These are phyloP conservation scores for Orycteropus afer DNA, from an alignment of 2,113 vertebrate species.

Conservation along the genomic window DNA sequence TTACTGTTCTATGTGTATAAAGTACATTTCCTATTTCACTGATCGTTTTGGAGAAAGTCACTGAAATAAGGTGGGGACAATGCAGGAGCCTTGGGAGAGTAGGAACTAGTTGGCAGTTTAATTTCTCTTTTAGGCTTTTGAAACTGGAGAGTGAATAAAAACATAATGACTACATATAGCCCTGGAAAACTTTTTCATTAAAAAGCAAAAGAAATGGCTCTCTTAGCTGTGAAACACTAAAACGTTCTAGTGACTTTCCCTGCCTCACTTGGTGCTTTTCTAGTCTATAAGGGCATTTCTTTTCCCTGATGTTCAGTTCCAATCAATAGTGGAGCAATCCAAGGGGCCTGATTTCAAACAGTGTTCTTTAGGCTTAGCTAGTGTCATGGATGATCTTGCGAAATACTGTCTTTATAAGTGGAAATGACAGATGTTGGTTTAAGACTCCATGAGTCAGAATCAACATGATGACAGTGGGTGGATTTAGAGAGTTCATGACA, in stretches of 20 bases:
- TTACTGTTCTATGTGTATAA: neutral
- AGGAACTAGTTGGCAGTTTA: neutral
- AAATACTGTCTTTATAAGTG: neutral
- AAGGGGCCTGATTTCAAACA: neutral
- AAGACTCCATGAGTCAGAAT: no score
- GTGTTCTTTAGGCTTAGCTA: neutral
- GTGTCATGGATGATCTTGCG: neutral
- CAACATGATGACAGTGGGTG: no score
- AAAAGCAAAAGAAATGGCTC: neutral
- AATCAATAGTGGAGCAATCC: neutral
- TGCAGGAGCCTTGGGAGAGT: neutral
- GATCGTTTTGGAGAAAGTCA: neutral
- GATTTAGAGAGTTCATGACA: neutral
- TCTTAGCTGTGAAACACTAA: neutral
- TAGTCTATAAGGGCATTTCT: neutral
- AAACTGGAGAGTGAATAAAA: neutral
- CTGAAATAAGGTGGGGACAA: neutral
- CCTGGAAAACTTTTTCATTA: neutral
- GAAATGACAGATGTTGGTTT: neutral
- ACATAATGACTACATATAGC: neutral
- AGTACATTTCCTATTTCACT: neutral
- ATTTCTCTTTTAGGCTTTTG: constrained; percentile 41
- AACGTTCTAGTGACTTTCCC: neutral
- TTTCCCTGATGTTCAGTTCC: neutral
- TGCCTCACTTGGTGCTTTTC: neutral